Evolutionary conservation across 1,140 invertebrate species (phyloP), one percentile per base, ranked within the genome.

Genomic region (Mesaphorura yosii): DNA sequence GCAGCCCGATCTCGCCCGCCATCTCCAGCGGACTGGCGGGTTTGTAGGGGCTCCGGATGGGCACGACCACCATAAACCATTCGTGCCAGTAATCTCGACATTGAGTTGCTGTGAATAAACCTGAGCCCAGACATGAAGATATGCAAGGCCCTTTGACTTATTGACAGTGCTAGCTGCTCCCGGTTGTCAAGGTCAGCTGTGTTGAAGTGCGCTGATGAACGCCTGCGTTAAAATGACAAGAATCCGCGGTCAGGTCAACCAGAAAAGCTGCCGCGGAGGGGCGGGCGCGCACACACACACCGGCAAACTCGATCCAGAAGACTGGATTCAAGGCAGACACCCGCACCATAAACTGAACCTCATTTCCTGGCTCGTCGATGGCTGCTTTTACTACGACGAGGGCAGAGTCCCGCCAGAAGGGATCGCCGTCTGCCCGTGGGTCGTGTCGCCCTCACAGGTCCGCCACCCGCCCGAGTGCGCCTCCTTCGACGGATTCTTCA

Each of bases 51-150:
- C 87, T 87, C 41, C 80, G 73, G 52, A 95, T 86, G 1, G 80
- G 77, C 12, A 86, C 78, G 41, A 82, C 77, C 3, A 86, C 84
- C 62, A 89, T 67, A 63, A 80, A 77, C 78, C 78, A 80, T 51
- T 73, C 85, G 69, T 98, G 92, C 94, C 94, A 98, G 57, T 82
- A 82, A 28, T 89, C 92, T 14, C 90, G 89, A 69, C 85, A 82
- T 66, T 86, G 82, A 51, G 86, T 82, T 59, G 95, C 90, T 94
- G 75, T 38, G 79, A 78, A 62, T n/a, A 28, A 71, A 63, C 75
- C 75, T 77, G 58, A 3, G 12, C 51, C 60, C 75, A 77, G 77
- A 80, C 20, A 78, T 57, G 25, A 72, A 59, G 37, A 78, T 76
- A 60, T 79, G 78, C 78, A 20, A 22, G 54, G 67, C 7, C 76